Base-by-base conservation (phyloP, 2,888 invertebrate species). In the Heliconius ismenius region DNA sequence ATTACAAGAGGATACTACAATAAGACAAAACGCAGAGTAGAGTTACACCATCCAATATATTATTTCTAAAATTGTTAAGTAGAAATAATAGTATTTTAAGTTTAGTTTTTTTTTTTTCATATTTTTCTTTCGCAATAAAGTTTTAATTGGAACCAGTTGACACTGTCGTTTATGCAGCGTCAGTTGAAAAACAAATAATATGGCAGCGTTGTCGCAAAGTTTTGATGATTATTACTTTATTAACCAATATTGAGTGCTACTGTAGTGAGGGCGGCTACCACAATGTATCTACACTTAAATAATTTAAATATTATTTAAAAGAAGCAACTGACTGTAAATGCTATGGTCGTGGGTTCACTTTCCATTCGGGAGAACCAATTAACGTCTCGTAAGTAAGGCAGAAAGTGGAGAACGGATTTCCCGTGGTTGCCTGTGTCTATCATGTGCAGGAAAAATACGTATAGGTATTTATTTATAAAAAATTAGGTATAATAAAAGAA, bases 211-310 rank as follows among this genome's bases (percentile, higher is more conserved):
- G 90, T 83, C 89, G 92, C 91, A 92, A 91, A 92, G 86, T 90
- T 91, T 91, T 92, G 89, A 94, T 92, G 90, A 91, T 91, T 89
- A 94, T 94, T 91, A 86, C 88, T 94, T 94, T 94, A 94, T 92
- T 93, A 93, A 93, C 94, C 93, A 93, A 94, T 94, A 94, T 94
- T 94, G 94, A 91, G 86, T 86, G 86, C 81, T 83, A 86, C 84
- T 87, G 82, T 82, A 77, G 73, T 76, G 64, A 74, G 79, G 82
- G 65, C 75, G 76, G 81, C 83, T 84, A 78, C 9, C 78, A 86
- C 85, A 21, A 36, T 28, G 6, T 39, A 36, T 7, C 9, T 15
- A 39, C 6, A n/a, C 21, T 65, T 11, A 39, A 65, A 65, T 36
- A 24, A 24, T 24, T 67, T 39, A 36, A 65, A 39, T 39, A 39